Percentiles rank a stretch among this genome's conserved stretches.
Conservation (phyloP, 2,113 vertebrate genomes). For the Gila orcuttii region DNA sequence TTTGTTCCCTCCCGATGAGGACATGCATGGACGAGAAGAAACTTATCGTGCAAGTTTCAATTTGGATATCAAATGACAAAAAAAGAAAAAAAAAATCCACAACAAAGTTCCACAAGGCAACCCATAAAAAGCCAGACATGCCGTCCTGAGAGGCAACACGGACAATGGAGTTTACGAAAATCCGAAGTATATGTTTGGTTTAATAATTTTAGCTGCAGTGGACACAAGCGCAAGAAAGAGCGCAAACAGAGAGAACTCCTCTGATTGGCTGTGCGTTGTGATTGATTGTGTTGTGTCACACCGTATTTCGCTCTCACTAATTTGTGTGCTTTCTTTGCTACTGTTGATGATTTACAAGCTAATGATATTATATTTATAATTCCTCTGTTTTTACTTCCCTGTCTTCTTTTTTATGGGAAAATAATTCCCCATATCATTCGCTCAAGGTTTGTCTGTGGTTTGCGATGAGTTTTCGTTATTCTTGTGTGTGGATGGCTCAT, state of each 20-base stretch:
- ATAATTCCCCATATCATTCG: neutral
- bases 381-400: neutral
- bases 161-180: too few relatives aligned
- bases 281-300: neutral
- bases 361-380: neutral
- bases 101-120: too few relatives aligned
- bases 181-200: too few relatives aligned
- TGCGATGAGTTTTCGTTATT: neutral
- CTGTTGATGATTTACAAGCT: neutral
- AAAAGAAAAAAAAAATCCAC: too few relatives aligned
- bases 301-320: neutral
- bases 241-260: neutral
- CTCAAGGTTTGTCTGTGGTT: conserved; percentile 11
- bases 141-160: too few relatives aligned
- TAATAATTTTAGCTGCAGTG: too few relatives aligned
- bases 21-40: too few relatives aligned
- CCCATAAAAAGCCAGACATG: too few relatives aligned
- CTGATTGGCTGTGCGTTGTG: neutral
- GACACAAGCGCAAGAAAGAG: neutral
- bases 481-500: conserved; percentile 33
- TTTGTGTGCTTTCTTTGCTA: neutral
- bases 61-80: too few relatives aligned
- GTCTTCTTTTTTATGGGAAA: neutral
- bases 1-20: too few relatives aligned
- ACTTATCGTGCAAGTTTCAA: too few relatives aligned